phyloP scores from a whole-genome alignment of 1,140 invertebrate species.

The Bathynomus jamesi region DNA sequence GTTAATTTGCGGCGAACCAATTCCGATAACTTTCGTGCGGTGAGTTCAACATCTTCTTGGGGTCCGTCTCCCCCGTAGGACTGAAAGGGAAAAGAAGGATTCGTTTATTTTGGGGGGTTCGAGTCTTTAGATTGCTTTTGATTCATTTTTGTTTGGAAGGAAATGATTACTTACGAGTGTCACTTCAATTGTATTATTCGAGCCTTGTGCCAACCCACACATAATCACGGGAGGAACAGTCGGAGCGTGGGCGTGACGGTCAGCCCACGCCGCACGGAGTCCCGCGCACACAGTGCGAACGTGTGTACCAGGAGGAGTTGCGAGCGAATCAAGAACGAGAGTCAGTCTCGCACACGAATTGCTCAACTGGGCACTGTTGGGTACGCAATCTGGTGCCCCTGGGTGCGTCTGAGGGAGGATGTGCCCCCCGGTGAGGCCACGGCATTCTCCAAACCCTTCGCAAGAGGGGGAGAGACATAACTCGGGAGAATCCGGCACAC shows the following conservation, averaged over 20 bases:
- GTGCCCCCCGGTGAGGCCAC: conserved; percentile 60
- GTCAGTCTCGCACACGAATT: conserved; percentile 66
- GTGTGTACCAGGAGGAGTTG: conserved; percentile 55
- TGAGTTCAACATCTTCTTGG: conserved; percentile 30
- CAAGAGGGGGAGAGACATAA: conserved; percentile 69
- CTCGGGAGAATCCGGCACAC: conserved; percentile 63
- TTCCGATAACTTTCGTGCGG: conserved; percentile 32
- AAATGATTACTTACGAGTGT: conserved; percentile 62
- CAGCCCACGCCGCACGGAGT: conserved; percentile 58
- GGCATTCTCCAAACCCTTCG: conserved; percentile 69
- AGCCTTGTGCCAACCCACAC: conserved; percentile 68
- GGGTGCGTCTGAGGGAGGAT: conserved; percentile 65
- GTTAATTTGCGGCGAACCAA: conserved; percentile 47
- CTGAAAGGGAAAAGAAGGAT: conserved; percentile 17
- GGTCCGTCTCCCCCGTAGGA: conserved; percentile 20
- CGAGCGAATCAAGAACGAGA: conserved; percentile 59
- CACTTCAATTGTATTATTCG: conserved; percentile 76
- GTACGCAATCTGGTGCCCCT: conserved; percentile 66
- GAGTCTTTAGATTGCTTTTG: background rate
- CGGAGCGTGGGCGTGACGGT: conserved; percentile 48
- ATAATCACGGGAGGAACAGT: conserved; percentile 52
- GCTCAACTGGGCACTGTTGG: conserved; percentile 58
- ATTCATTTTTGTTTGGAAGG: conserved; percentile 3
- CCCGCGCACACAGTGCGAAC: conserved; percentile 61
- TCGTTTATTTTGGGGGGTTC: conserved; percentile 5